Conservation (phyloP, 2,113 vertebrate species). For the human region DNA sequence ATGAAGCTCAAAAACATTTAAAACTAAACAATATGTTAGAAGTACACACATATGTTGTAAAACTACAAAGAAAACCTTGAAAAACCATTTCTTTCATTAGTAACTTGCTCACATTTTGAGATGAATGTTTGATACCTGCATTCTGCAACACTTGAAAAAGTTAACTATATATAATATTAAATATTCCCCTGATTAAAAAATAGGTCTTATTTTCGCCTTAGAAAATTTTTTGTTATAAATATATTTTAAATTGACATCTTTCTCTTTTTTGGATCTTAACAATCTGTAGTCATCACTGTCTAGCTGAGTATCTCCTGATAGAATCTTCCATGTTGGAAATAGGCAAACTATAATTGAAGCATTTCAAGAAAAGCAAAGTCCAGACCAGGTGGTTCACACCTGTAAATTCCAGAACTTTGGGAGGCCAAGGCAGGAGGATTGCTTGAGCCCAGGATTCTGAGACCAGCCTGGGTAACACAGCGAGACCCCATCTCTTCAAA, state of each 20-base stretch:
- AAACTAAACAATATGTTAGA: neutral
- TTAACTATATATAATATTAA: neutral
- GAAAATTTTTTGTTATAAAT: neutral
- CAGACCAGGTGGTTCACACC: no score
- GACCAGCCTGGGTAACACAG: no score
- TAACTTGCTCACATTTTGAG: neutral
- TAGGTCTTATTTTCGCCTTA: neutral
- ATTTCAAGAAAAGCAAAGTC: neutral
- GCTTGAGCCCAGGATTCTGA: no score
- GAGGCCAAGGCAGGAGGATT: no score
- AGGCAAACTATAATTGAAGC: constrained; percentile 68
- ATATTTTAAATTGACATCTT: neutral
- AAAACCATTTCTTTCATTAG: constrained; percentile 3
- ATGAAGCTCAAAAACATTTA: neutral
- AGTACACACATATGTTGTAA: neutral
- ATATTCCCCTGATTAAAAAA: neutral
- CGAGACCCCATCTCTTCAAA: no score
- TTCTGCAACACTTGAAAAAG: neutral
- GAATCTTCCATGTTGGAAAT: constrained; percentile 83
- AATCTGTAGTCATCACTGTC: constrained; percentile 79
- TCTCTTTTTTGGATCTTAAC: neutral
- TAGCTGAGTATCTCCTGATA: constrained; percentile 79
- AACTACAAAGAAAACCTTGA: neutral
- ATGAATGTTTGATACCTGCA: neutral
- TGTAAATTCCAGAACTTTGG: no score